A percentile compares a stretch with the other conserved stretches of the same genome.
These are phyloP conservation scores for Panthera uncia DNA, from an alignment of 2,113 vertebrate genomes.

Conservation along the genomic window DNA sequence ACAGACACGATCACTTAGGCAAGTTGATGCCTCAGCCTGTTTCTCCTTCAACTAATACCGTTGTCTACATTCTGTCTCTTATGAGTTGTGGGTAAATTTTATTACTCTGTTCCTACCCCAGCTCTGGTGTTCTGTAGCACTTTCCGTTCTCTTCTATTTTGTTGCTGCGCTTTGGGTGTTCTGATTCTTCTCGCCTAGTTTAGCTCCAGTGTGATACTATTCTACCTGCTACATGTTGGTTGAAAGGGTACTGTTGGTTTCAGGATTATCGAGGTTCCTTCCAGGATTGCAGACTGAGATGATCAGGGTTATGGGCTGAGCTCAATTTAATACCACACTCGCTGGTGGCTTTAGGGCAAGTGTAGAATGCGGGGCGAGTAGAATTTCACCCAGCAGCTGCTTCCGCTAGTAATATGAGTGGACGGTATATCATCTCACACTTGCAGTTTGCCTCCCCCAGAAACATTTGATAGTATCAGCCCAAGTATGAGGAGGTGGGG, in stretches of 20 bases:
- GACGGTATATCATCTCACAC: conserved; percentile 14
- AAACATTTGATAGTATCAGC: background rate
- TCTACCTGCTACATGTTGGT: background rate
- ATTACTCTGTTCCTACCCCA: background rate
- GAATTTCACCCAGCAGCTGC: conserved; percentile 56
- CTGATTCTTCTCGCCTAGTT: conserved; percentile 14
- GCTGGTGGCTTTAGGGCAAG: conserved; percentile 46
- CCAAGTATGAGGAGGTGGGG: background rate
- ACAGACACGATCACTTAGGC: background rate
- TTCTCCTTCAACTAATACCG: background rate
- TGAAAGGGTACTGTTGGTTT: conserved; percentile 38
- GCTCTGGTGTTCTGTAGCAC: background rate
- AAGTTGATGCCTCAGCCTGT: background rate
- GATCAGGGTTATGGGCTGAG: conserved; percentile 12
- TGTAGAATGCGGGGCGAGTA: background rate
- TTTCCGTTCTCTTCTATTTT: background rate
- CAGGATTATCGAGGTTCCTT: background rate
- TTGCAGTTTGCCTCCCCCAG: background rate
- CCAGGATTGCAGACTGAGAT: background rate
- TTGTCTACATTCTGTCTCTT: conserved; percentile 45
- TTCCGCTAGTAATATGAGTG: conserved; percentile 57
- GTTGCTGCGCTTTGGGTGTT: conserved; percentile 7
- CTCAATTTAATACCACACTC: background rate
- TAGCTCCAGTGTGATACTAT: background rate
- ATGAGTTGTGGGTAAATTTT: conserved; percentile 5